Base-by-base conservation (phyloP, 2,797 vertebrate species). In the Caiman crocodilus region DNA sequence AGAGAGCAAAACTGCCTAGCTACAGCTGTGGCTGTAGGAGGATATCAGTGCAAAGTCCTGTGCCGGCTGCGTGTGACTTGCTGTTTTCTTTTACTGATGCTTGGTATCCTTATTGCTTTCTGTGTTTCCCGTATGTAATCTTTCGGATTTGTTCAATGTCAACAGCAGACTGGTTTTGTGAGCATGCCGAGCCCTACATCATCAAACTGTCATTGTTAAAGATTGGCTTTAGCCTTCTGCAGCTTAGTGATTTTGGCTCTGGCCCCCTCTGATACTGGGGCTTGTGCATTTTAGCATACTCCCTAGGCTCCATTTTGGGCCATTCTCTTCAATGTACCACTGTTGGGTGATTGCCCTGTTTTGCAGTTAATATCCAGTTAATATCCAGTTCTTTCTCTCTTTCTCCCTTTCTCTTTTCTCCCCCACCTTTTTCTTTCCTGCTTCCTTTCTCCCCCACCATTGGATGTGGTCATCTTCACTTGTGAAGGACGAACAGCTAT, bases 31-130 rank as follows among this genome's bases (percentile, higher is more conserved):
- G 9, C 42, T 50, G 32, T 60, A 85, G 89, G 82, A 42, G 79
- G 90, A 78, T 86, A 14, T 74, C 61, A 64, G 15, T 69, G 69
- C 79, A 50, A 85, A 94, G 61, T 58, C 56, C 64, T 4, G 15
- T 42, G 32, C 64, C 21, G 30, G 21, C 85, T 77, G 2, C 1
- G 2, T 35, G 32, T 18, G n/a, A 76, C 50, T 42, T 82, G 79
- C 83, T 92, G 17, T 57, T 92, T 69, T 81, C 58, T 87, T 81
- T 90, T 73, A 42, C 63, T 87, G 20, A 7, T 57, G 63, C 73
- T 50, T 28, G 69, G 20, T n/a, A 30, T 25, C 13, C 6, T 63
- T 74, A 10, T 82, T 94, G 82, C 63, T 90, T 84, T 89, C 60
- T 30, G 58, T 5, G 5, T 65, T 81, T 67, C 20, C 16, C 1